Percentiles rank a stretch among this genome's conserved stretches.
Evolutionary conservation across 2,888 invertebrate genomes (phyloP).

Genomic region (Magallana nippona): DNA sequence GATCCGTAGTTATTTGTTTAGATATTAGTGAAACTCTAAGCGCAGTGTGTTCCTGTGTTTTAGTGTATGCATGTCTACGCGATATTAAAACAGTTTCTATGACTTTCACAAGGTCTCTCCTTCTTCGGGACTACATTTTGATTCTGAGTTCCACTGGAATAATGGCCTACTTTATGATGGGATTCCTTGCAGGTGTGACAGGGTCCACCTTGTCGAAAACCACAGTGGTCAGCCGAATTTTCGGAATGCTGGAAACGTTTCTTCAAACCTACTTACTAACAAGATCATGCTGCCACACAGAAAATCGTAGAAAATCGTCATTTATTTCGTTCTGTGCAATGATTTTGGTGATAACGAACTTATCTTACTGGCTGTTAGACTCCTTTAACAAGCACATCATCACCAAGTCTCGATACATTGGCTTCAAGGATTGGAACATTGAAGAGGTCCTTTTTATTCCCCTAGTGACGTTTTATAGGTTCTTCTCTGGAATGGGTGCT

Average conservation of each 20-base stretch:
- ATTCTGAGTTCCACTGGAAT: background rate
- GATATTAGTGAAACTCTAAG: background rate
- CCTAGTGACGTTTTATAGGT: background rate
- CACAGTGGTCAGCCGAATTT: background rate
- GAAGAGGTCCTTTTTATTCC: background rate
- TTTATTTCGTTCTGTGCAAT: background rate
- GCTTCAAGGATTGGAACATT: background rate
- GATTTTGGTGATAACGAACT: background rate
- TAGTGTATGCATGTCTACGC: background rate
- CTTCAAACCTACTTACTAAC: background rate
- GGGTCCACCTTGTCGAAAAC: background rate
- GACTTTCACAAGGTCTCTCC: background rate
- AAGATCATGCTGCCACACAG: background rate
- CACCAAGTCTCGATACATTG: background rate
- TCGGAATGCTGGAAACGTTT: background rate
- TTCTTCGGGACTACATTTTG: background rate
- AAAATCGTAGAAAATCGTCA: background rate
- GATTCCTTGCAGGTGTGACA: background rate
- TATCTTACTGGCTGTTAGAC: background rate
- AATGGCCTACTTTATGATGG: background rate
- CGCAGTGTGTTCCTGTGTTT: background rate
- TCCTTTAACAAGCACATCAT: background rate
- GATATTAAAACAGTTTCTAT: background rate
- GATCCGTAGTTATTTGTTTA: background rate
- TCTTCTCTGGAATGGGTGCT: constrained; percentile 1